A percentile compares a stretch with the other conserved stretches of the same genome.
Evolutionary conservation across 2,113 vertebrate species (phyloP).

Genomic region (Xiphorhynchus elegans): DNA sequence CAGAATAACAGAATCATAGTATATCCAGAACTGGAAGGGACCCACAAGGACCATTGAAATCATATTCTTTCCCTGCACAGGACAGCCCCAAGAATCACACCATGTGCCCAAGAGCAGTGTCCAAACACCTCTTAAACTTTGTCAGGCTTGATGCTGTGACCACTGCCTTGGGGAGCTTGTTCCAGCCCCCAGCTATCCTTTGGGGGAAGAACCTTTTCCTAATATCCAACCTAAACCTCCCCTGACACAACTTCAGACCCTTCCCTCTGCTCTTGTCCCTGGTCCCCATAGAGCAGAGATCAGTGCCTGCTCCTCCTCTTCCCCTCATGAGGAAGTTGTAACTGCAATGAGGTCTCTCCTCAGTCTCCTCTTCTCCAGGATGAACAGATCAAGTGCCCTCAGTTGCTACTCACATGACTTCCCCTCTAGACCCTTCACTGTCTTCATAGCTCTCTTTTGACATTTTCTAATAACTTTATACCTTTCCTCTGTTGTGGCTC

Average conservation of each 20-base stretch:
- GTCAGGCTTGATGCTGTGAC: neutral
- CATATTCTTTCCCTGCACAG: neutral
- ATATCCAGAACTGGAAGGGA: neutral
- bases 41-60: neutral
- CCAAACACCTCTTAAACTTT: neutral
- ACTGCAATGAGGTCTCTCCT: neutral
- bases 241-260: neutral
- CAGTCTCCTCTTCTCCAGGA: neutral
- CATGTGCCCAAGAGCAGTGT: neutral
- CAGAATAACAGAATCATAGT: neutral
- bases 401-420: neutral
- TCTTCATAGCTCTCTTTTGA: neutral
- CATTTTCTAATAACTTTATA: neutral
- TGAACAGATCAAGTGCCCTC: neutral
- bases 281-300: neutral
- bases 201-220: neutral
- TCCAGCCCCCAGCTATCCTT: neutral
- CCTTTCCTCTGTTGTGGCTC: neutral
- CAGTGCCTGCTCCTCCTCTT: neutral
- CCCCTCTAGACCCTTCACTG: neutral
- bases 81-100: neutral
- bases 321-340: neutral
- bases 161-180: too few relatives aligned
- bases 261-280: accelerated
- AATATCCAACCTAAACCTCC: neutral